A percentile compares a stretch with the other conserved stretches of the same genome.
Conservation (phyloP, 1,140 invertebrate genomes). For the Hestina assimilis region DNA sequence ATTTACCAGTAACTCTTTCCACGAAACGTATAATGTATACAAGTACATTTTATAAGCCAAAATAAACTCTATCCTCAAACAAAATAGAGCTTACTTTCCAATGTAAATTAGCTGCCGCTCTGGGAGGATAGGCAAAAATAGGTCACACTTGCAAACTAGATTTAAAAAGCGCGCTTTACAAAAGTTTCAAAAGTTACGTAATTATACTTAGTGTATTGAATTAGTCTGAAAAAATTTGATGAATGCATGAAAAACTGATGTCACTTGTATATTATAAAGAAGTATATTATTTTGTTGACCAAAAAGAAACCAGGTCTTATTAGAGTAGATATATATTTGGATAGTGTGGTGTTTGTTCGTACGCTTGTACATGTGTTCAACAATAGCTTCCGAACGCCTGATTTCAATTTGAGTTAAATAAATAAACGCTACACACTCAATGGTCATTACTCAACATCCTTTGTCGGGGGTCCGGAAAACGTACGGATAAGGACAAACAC, state of each 20-base stretch:
- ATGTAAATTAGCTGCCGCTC: not conserved
- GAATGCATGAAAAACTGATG: not conserved
- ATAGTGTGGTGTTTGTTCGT: not conserved
- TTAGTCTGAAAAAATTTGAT: not conserved
- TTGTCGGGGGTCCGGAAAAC: no score
- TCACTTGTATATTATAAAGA: no score
- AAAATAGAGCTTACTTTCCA: conserved; percentile 9
- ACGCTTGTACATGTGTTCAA: no score
- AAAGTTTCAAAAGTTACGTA: conserved; percentile 27
- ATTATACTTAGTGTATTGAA: conserved; percentile 21
- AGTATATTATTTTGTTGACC: no score
- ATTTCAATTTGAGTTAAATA: no score
- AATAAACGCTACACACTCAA: no score
- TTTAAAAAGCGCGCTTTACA: conserved; percentile 22
- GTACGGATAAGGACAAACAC: no score
- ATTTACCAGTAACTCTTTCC: conserved; percentile 14
- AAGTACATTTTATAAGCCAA: not conserved
- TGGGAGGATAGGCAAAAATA: conserved; percentile 26
- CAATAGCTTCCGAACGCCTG: not conserved
- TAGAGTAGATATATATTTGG: no score
- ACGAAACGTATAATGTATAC: conserved; percentile 8
- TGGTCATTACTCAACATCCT: no score
- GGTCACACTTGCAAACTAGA: conserved; percentile 22
- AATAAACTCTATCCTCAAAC: conserved; percentile 7
- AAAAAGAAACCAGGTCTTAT: no score